Evolutionary conservation across 1,140 invertebrate genomes (phyloP).

Genomic region (Drosophila nigrodunni): DNA sequence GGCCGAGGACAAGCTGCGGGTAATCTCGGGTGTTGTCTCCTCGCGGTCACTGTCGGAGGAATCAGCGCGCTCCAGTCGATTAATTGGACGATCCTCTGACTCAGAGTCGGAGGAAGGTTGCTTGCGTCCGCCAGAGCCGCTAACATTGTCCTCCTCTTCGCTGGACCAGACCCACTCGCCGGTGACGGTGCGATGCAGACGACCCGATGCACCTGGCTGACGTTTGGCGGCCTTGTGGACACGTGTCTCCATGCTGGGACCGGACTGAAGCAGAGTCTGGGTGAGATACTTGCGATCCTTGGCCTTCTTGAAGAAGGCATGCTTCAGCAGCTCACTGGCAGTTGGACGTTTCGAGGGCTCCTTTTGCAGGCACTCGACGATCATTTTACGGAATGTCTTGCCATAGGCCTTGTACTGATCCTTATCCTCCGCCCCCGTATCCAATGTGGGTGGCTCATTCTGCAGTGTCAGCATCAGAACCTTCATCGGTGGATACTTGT

Average conservation of each 20-base stretch:
- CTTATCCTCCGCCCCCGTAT: slow-evolving; percentile 97
- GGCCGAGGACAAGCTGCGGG: slow-evolving; percentile 65
- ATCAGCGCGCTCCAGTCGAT: slow-evolving; percentile 85
- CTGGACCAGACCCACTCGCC: slow-evolving; percentile 99
- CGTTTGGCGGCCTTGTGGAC: slow-evolving; percentile 94
- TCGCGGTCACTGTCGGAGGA: slow-evolving; percentile 86
- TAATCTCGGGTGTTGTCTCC: slow-evolving; percentile 75
- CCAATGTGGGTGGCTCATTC: slow-evolving; percentile 98
- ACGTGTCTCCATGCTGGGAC: slow-evolving; percentile 94
- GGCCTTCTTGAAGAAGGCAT: slow-evolving; percentile 99
- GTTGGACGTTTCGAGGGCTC: slow-evolving; percentile 97
- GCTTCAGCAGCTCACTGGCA: slow-evolving; percentile 98
- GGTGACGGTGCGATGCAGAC: slow-evolving; percentile 96
- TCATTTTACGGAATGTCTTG: slow-evolving; percentile 98
- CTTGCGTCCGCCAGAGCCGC: slow-evolving; percentile 61
- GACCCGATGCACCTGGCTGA: slow-evolving; percentile 95
- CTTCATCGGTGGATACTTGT: slow-evolving; percentile 99
- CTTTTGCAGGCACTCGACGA: slow-evolving; percentile 97
- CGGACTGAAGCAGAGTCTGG: slow-evolving; percentile 94
- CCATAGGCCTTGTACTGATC: slow-evolving; percentile 99
- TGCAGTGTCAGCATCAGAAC: slow-evolving; percentile 98
- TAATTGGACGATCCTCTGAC: slow-evolving; percentile 86
- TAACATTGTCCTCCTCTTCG: slow-evolving; percentile 86
- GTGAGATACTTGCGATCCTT: slow-evolving; percentile 98
- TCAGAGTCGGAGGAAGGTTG: slow-evolving; percentile 83